phyloP scores from a whole-genome alignment of 2,797 vertebrate species.

The Enoplosus armatus region DNA sequence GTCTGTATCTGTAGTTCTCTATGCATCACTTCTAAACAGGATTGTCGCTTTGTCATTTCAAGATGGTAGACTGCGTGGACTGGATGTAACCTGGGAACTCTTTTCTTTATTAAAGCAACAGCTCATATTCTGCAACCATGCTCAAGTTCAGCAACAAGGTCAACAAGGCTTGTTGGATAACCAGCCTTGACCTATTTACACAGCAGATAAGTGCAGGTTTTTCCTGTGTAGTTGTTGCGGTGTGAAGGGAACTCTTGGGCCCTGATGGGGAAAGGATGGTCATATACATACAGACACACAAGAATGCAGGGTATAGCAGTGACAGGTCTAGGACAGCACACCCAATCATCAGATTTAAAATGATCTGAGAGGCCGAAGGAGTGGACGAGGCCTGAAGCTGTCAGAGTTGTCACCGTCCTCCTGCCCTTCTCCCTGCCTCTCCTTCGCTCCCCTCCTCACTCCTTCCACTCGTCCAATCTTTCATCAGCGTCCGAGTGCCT shows the following conservation, averaged over 20 bases:
- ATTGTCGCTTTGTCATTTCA: neutral
- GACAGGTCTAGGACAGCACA: constrained; percentile 42
- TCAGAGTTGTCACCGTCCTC: constrained; percentile 70
- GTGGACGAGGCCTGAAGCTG: constrained; percentile 52
- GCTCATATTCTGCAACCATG: neutral
- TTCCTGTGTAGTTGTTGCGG: neutral
- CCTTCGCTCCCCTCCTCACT: constrained; percentile 36
- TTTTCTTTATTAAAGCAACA: neutral
- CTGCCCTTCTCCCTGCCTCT: constrained; percentile 41
- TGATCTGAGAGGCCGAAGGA: constrained; percentile 57
- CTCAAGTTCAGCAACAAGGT: neutral
- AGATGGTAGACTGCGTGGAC: neutral
- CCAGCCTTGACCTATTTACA: neutral
- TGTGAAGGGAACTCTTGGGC: neutral
- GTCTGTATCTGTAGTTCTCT: neutral
- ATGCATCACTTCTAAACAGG: neutral
- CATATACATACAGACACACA: constrained; percentile 16
- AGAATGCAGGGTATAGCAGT: constrained; percentile 22
- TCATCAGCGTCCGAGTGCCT: constrained; percentile 53
- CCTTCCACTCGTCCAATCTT: constrained; percentile 51
- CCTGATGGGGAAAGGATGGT: neutral
- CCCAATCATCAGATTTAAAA: constrained; percentile 74
- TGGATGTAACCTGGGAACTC: neutral
- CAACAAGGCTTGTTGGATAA: neutral
- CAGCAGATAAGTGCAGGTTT: neutral